Evolutionary conservation across 2,113 vertebrate species (phyloP).

Genomic region (Petaurus breviceps): DNA sequence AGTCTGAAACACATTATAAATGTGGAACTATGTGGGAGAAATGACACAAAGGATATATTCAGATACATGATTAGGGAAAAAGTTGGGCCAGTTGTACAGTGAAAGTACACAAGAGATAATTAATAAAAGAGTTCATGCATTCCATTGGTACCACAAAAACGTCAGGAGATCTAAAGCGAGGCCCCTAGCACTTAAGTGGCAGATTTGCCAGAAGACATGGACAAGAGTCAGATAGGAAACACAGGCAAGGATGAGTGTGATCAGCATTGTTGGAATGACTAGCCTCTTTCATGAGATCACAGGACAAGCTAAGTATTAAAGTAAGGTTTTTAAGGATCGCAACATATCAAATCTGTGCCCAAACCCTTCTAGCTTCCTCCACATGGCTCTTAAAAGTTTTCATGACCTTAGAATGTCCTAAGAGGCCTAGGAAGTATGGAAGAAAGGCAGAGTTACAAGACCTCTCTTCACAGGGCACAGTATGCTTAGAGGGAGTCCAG

Average conservation of each 20-base stretch:
- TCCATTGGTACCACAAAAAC: neutral
- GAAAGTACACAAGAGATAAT: neutral
- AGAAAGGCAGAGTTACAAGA: neutral
- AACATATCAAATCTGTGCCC: neutral
- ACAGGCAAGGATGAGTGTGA: neutral
- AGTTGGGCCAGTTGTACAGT: neutral
- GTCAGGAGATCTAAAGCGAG: neutral
- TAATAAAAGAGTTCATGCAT: neutral
- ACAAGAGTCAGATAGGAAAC: neutral
- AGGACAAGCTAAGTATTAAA: neutral
- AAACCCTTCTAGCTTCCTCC: neutral
- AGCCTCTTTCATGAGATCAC: neutral
- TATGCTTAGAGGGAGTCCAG: neutral
- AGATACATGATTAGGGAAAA: neutral
- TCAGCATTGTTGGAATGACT: neutral
- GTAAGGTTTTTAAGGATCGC: neutral
- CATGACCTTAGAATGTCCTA: neutral
- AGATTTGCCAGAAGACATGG: neutral
- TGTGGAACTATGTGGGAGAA: neutral
- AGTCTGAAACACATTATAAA: neutral
- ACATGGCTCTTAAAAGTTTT: neutral
- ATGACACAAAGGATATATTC: neutral
- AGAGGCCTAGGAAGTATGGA: neutral
- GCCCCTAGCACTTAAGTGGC: neutral
- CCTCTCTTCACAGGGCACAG: accelerated